Conservation (phyloP, 1,140 invertebrate species). For the Formica selysi region DNA sequence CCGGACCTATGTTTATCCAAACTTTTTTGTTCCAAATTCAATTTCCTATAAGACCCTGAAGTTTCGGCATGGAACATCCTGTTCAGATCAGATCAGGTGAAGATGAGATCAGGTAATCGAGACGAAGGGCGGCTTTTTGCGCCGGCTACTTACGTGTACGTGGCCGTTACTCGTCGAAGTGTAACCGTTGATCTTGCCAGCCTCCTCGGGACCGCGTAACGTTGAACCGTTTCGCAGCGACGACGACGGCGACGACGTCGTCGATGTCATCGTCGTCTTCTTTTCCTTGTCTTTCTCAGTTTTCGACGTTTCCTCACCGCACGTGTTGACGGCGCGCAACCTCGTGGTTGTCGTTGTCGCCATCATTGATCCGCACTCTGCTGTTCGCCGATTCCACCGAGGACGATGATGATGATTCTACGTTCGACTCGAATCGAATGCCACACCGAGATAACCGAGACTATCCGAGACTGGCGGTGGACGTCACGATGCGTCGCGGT, state of each 20-base stretch:
- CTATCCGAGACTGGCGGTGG: background rate
- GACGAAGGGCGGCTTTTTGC: background rate
- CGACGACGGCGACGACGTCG: background rate
- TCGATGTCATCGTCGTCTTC: background rate
- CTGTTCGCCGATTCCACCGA: background rate
- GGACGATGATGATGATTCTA: background rate
- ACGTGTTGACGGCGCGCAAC: slow-evolving; percentile 10
- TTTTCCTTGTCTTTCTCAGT: background rate
- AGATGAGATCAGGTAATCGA: background rate
- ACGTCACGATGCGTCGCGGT: background rate
- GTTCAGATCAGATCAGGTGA: too few species aligned
- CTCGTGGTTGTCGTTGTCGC: slow-evolving; percentile 47
- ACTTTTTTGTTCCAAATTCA: too few species aligned
- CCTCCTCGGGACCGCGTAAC: slow-evolving; percentile 60
- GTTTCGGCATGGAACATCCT: too few species aligned
- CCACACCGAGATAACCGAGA: too few species aligned
- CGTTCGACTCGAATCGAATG: background rate
- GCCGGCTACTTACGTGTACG: slow-evolving; percentile 56
- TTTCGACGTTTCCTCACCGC: background rate
- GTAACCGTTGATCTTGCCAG: slow-evolving; percentile 74
- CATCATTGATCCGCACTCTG: background rate
- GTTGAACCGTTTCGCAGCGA: slow-evolving; percentile 64
- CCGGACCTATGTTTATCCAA: too few species aligned
- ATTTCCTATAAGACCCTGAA: too few species aligned
- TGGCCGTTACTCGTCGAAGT: slow-evolving; percentile 69